phyloP scores from a whole-genome alignment of 2,113 vertebrate genomes.

The Albula goreensis region DNA sequence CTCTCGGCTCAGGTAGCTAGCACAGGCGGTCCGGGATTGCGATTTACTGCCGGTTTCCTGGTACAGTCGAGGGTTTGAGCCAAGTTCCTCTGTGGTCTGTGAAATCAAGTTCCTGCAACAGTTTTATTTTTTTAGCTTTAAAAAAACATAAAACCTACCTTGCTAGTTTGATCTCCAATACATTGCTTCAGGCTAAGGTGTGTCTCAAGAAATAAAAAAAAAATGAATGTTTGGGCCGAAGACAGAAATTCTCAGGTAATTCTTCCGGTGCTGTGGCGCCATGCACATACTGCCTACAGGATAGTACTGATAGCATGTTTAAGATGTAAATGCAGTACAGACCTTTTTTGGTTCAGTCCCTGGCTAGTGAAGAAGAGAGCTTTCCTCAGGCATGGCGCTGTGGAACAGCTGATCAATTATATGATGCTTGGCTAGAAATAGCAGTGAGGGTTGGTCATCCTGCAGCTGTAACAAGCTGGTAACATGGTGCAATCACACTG shows the following conservation, averaged over 20 bases:
- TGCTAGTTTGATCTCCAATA: not conserved
- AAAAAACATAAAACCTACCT: not conserved
- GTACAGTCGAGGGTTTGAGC: not conserved
- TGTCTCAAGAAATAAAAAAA: not conserved
- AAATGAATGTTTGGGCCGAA: not conserved
- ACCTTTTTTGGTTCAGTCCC: too few relatives aligned
- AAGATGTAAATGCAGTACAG: too few relatives aligned
- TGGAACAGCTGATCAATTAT: too few relatives aligned
- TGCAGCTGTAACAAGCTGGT: too few relatives aligned
- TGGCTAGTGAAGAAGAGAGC: too few relatives aligned
- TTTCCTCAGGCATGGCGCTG: too few relatives aligned
- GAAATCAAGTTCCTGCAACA: conserved; percentile 10
- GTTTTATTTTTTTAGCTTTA: not conserved
- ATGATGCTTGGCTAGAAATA: too few relatives aligned
- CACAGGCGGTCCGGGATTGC: not conserved
- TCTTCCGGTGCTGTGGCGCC: too few relatives aligned
- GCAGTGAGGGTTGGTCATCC: too few relatives aligned
- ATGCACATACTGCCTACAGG: too few relatives aligned
- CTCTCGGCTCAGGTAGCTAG: not conserved
- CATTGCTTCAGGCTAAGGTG: not conserved
- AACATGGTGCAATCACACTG: not conserved
- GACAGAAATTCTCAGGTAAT: not conserved
- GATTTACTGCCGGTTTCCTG: conserved; percentile 11
- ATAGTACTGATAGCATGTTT: too few relatives aligned
- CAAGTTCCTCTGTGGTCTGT: not conserved